A percentile compares a stretch with the other conserved stretches of the same genome.
Conservation (phyloP, 2,113 vertebrate species). For the Pithys albifrons region DNA sequence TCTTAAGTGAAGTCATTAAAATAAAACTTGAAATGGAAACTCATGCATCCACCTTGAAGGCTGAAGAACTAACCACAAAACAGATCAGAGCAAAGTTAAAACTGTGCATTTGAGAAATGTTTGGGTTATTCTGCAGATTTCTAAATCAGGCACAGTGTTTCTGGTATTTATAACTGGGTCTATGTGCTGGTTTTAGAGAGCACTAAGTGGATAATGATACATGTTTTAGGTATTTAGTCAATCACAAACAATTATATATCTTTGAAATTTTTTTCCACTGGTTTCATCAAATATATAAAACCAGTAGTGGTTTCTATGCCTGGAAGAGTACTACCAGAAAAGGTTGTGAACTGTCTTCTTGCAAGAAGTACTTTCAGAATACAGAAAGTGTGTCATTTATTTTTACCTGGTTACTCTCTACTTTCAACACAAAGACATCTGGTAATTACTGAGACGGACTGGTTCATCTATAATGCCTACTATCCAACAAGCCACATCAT, state of each 20-base stretch:
- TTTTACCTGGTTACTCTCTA: not conserved
- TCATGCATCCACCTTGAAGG: not conserved
- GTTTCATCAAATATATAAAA: not conserved
- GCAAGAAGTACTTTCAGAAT: not conserved
- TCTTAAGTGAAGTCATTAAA: not conserved
- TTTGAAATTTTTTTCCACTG: not conserved
- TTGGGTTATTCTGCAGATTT: not conserved
- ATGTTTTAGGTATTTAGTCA: not conserved
- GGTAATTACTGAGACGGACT: not conserved
- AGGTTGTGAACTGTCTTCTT: not conserved
- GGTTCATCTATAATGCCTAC: not conserved
- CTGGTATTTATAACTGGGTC: not conserved
- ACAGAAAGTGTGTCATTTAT: not conserved
- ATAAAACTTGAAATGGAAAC: slow-evolving; percentile 22
- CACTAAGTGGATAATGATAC: not conserved
- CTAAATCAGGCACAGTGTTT: not conserved
- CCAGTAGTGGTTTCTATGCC: not conserved
- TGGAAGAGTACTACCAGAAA: not conserved
- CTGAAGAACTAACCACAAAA: slow-evolving; percentile 5
- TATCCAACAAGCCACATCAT: not conserved
- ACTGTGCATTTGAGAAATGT: not conserved
- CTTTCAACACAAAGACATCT: not conserved
- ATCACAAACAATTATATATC: not conserved
- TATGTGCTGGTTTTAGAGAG: not conserved
- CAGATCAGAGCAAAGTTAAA: not conserved